Conservation (phyloP, 2,888 invertebrate genomes). For the Rhorus exstirpatorius region DNA sequence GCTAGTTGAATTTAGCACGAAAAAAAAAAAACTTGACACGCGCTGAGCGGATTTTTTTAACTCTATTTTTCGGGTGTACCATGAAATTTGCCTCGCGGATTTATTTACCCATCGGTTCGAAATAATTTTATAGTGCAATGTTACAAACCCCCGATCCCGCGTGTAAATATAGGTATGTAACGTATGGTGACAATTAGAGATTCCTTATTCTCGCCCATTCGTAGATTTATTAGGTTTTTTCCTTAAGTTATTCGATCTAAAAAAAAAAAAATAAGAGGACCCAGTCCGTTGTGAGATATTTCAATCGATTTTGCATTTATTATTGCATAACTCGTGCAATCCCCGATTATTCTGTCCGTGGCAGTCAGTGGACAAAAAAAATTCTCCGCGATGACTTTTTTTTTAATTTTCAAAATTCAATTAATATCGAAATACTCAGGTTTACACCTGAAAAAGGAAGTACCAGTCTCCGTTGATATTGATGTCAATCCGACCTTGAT, state of each 20-base stretch:
- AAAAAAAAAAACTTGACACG: conserved; percentile 19
- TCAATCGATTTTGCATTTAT: conserved; percentile 44
- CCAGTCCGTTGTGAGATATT: conserved; percentile 42
- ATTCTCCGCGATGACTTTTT: not conserved
- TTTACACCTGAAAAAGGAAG: conserved; percentile 16
- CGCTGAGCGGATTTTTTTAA: conserved; percentile 36
- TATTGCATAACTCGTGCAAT: not conserved
- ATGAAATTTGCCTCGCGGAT: conserved; percentile 43
- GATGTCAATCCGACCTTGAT: conserved; percentile 47
- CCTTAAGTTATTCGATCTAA: conserved; percentile 34
- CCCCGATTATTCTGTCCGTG: conserved; percentile 29
- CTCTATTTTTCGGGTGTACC: conserved; percentile 17
- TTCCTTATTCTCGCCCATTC: conserved; percentile 15
- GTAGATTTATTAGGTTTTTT: conserved; percentile 44
- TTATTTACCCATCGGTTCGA: conserved; percentile 27
- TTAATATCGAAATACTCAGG: conserved; percentile 52
- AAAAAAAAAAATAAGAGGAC: conserved; percentile 25
- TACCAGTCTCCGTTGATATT: conserved; percentile 57
- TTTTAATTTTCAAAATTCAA: conserved; percentile 20
- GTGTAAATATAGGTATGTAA: conserved; percentile 76
- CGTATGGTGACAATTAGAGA: conserved; percentile 46
- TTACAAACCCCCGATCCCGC: conserved; percentile 75
- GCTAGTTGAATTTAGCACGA: conserved; percentile 47
- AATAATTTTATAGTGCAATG: conserved; percentile 80
- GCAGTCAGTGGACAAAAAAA: conserved; percentile 36